A percentile compares a stretch with the other conserved stretches of the same genome.
Conservation (phyloP, 64 coral and sea anemone species). For the Montipora cactus region DNA sequence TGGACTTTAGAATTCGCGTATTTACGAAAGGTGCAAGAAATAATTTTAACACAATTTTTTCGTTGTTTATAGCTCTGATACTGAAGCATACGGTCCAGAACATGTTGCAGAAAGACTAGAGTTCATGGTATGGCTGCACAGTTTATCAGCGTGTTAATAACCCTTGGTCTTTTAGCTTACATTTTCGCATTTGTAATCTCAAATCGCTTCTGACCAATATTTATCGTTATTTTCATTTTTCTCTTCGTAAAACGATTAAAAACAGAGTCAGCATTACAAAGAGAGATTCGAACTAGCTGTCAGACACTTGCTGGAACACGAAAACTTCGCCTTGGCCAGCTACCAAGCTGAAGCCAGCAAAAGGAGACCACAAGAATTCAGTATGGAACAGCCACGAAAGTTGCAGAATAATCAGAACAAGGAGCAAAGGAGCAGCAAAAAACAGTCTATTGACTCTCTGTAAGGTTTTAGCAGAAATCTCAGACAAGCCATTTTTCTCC, state of each 20-base stretch:
- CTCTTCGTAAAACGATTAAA: not conserved
- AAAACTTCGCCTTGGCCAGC: slow-evolving; percentile 43
- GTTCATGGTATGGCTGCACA: not conserved
- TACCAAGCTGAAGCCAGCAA: not conserved
- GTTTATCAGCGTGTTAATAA: not conserved
- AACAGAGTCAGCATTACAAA: slow-evolving; percentile 70
- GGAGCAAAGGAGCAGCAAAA: not conserved
- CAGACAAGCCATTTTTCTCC: too few species aligned
- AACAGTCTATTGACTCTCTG: not conserved
- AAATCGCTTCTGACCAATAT: not conserved
- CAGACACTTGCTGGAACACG: slow-evolving; percentile 70
- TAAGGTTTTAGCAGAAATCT: not conserved
- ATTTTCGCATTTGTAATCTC: not conserved
- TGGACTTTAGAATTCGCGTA: too few species aligned
- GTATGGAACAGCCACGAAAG: not conserved
- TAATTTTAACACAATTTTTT: too few species aligned
- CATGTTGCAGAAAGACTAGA: not conserved
- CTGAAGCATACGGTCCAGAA: not conserved
- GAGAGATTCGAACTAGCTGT: slow-evolving; percentile 76
- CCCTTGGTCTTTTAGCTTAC: not conserved
- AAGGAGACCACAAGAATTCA: not conserved
- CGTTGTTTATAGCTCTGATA: not conserved
- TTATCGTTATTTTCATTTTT: not conserved
- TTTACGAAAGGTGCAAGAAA: too few species aligned
- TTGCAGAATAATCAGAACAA: not conserved